Percentiles rank a stretch among this genome's conserved stretches.
Evolutionary conservation across 2,113 vertebrate species (phyloP).

Genomic region (Hylia prasina): DNA sequence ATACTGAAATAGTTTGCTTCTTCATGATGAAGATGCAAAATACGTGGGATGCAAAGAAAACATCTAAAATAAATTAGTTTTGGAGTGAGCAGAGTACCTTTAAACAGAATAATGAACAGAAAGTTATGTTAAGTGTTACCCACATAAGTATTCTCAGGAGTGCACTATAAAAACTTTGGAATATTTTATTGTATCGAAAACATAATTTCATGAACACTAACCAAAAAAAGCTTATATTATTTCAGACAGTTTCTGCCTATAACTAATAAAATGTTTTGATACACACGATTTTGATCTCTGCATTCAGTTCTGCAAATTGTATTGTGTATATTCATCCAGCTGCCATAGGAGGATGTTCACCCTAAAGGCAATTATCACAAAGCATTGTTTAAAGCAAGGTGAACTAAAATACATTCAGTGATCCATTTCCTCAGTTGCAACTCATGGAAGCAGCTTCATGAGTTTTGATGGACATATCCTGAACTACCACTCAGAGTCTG

Average conservation of each 20-base stretch:
- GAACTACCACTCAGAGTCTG: background rate
- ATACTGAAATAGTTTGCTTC: background rate
- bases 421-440: background rate
- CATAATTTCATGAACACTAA: background rate
- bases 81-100: background rate
- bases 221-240: background rate
- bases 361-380: background rate
- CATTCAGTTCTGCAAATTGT: background rate
- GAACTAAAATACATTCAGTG: background rate
- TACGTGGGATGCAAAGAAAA: background rate
- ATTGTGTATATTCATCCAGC: background rate
- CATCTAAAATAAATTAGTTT: background rate
- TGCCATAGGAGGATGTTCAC: background rate
- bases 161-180: background rate
- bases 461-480: background rate
- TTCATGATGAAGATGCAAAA: background rate
- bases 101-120: background rate
- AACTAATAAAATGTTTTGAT: background rate
- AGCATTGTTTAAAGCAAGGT: background rate
- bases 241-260: background rate
- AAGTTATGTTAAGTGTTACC: background rate
- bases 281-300: background rate
- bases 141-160: background rate
- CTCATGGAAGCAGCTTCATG: background rate
- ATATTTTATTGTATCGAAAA: background rate